Evolutionary conservation across 2,113 vertebrate genomes (phyloP).

Genomic region (Monopterus albus): DNA sequence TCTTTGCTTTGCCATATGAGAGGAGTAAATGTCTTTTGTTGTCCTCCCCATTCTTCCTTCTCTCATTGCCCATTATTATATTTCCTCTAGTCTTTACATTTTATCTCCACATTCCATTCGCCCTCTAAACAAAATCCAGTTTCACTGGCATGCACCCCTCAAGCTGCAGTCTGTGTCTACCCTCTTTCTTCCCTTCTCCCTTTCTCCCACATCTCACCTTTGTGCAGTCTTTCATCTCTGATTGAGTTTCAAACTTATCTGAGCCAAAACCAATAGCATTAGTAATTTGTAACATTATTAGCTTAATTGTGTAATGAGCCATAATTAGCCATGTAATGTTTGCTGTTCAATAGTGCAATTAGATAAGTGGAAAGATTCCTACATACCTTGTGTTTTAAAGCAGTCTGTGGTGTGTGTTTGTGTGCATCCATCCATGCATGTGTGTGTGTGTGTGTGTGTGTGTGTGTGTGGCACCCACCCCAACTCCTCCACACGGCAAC

Average conservation of each 20-base stretch:
- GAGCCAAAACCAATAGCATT: slow-evolving; percentile 65
- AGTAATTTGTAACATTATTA: slow-evolving; percentile 61
- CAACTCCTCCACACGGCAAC: slow-evolving; percentile 93
- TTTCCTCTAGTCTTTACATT: no score
- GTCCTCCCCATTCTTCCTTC: no score
- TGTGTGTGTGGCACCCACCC: slow-evolving; percentile 84
- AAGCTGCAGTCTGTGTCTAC: slow-evolving; percentile 11
- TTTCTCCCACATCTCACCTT: slow-evolving; percentile 41
- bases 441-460: background rate
- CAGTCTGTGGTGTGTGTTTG: slow-evolving; percentile 7
- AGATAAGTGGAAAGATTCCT: slow-evolving; percentile 65
- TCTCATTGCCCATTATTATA: no score
- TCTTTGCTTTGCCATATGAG: background rate
- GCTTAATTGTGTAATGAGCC: slow-evolving; percentile 63
- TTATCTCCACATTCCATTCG: background rate
- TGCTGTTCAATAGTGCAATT: slow-evolving; percentile 62
- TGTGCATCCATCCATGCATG: slow-evolving; percentile 3
- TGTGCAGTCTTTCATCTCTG: slow-evolving; percentile 44
- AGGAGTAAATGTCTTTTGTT: background rate
- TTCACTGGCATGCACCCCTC: slow-evolving; percentile 18
- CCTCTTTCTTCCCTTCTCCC: background rate
- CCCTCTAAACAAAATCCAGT: slow-evolving; percentile 25
- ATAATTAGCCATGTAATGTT: slow-evolving; percentile 68
- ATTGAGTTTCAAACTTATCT: slow-evolving; percentile 39
- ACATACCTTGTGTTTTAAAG: no score